These are phyloP conservation scores for Mus minutoides DNA, from an alignment of 2,797 vertebrate species.

Conservation along the genomic window DNA sequence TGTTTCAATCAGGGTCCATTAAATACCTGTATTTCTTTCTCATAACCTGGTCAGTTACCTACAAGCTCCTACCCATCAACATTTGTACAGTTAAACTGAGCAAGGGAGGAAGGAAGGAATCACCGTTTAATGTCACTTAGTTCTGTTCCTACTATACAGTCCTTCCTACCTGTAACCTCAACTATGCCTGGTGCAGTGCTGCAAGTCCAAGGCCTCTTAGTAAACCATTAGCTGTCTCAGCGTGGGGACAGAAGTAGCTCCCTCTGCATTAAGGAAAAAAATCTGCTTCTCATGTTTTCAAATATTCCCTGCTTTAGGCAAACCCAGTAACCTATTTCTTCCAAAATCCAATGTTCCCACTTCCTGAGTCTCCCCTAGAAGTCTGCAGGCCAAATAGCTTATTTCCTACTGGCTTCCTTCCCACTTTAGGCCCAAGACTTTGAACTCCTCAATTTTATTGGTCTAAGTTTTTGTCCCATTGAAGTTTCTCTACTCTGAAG, in stretches of 20 bases:
- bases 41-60: neutral
- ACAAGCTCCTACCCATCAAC: neutral
- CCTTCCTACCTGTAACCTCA: neutral
- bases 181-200: neutral
- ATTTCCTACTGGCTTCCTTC: neutral
- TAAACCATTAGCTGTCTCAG: neutral
- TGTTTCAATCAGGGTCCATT: neutral
- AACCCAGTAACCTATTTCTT: neutral
- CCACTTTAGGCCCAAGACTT: neutral
- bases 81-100: neutral
- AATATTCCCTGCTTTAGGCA: neutral
- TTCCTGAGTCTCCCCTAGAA: neutral
- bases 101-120: neutral
- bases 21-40: neutral
- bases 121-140: neutral
- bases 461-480: neutral
- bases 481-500: neutral
- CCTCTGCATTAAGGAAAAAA: neutral
- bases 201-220: neutral
- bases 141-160: neutral
- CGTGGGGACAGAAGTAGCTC: neutral
- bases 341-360: neutral
- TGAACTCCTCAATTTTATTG: neutral
- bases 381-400: neutral
- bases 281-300: constrained; percentile 14